Base-by-base conservation (phyloP, 2,888 invertebrate genomes). In the Eupelmus urozonus region DNA sequence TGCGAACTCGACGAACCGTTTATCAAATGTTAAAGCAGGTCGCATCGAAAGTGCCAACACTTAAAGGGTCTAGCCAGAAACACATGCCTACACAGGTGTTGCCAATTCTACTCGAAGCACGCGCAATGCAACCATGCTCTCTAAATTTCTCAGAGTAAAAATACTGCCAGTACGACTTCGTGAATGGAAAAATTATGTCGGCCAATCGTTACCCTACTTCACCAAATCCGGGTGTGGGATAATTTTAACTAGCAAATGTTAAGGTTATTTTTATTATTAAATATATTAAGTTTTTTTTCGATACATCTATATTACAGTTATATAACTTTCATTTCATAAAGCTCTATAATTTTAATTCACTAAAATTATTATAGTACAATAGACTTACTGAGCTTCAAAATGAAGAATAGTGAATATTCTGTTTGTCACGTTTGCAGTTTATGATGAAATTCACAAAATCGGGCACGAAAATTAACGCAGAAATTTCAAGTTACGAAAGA, bases 21-120 rank as follows among this genome's bases (percentile, higher is more conserved):
- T 53, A 25, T 76, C 67, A 69, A 69, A 65, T 67, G 59, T 53
- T 60, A 71, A 76, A 79, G 69, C 76, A 65, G 79, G 76, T 79
- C 79, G 65, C 59, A 45, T 18, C 55, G 62, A 73, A 69, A 69
- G 67, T 73, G 79, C 79, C 79, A 79, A 73, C 34, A 71, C 23
- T 65, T 49, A 70, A 67, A 79, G 62, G 71, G 51, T 55, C 60
- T 72, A 53, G 57, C 60, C 65, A 60, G 34, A 74, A 4, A 69
- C 73, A 55, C 63, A 59, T 67, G 57, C 57, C 57, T 27, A 53
- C 55, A 45, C 72, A 72, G 62, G 67, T 79, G 62, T 71, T 79
- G 79, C 79, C 79, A 79, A 79, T 72, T 72, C 49, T 23, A 25
- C 16, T 23, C 53, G n/a, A 49, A 23, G 53, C n/a, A 57, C 60